These are phyloP conservation scores for Piscicola geometra DNA, from an alignment of 2,888 invertebrate species.

Conservation along the genomic window DNA sequence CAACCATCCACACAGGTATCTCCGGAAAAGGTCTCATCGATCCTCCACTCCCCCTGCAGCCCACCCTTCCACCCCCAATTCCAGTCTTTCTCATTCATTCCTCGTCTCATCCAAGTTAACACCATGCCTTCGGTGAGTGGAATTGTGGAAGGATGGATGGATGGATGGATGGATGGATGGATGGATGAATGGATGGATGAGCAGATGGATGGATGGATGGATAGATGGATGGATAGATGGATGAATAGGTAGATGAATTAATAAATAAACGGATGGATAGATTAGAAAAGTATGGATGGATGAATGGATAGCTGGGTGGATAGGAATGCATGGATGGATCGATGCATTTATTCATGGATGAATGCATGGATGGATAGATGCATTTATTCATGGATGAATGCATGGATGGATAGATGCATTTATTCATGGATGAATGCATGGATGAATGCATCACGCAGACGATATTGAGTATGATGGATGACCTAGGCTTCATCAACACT, in stretches of 20 bases:
- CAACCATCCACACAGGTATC: conserved; percentile 29
- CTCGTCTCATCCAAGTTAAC: not conserved
- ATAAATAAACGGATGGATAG: not conserved
- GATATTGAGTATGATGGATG: conserved; percentile 64
- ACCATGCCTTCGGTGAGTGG: not conserved
- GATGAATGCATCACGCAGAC: conserved; percentile 45
- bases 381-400: no score
- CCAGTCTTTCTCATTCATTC: conserved; percentile 23
- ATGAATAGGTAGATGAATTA: not conserved
- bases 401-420: no score
- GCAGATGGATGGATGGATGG: not conserved
- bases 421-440: no score
- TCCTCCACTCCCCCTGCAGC: conserved; percentile 50
- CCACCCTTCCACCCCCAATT: conserved; percentile 47
- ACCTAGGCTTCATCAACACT: conserved; percentile 66
- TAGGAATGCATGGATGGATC: no score
- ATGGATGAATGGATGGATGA: not conserved
- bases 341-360: no score
- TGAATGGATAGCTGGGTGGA: no score
- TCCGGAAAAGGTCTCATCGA: conserved; percentile 52
- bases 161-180: not conserved
- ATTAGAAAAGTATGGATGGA: no score
- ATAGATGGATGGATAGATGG: not conserved
- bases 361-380: not conserved
- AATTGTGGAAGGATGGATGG: not conserved